Evolutionary conservation across 2,888 invertebrate genomes (phyloP).

Genomic region (Diaperis boleti): DNA sequence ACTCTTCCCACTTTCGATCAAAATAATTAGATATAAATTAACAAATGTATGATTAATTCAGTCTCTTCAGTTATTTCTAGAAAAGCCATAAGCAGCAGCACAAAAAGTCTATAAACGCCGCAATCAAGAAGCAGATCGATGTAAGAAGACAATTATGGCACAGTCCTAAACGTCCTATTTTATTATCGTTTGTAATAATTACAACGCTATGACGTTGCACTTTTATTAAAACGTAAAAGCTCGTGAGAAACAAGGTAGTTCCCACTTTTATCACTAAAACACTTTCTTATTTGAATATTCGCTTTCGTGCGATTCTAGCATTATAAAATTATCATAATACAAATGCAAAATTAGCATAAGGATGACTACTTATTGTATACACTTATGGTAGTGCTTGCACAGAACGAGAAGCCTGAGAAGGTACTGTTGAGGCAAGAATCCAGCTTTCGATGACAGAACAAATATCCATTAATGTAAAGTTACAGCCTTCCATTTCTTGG

Average conservation of each 20-base stretch:
- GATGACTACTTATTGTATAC: slow-evolving; percentile 28
- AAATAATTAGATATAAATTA: no score
- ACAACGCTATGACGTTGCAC: no score
- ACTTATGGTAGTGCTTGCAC: slow-evolving; percentile 9
- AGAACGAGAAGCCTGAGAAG: slow-evolving; percentile 15
- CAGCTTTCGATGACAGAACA: slow-evolving; percentile 32
- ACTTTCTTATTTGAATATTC: slow-evolving; percentile 9
- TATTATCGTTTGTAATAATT: neutral
- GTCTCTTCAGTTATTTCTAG: no score
- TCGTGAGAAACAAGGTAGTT: neutral
- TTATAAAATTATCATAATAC: slow-evolving; percentile 25
- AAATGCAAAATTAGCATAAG: slow-evolving; percentile 25
- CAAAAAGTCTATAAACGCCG: no score
- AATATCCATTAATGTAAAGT: slow-evolving; percentile 29
- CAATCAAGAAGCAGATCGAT: no score
- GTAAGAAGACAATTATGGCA: no score
- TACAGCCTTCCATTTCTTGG: slow-evolving; percentile 28
- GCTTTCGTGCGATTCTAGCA: slow-evolving; percentile 4
- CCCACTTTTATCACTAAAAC: slow-evolving; percentile 10
- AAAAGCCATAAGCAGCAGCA: no score
- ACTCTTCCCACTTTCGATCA: no score
- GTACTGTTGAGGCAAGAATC: slow-evolving; percentile 25
- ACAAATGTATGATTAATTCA: no score
- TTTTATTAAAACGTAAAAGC: neutral
- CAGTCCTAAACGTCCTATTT: no score